phyloP scores from a whole-genome alignment of 2,888 invertebrate species.

The Aleiodes alternator region DNA sequence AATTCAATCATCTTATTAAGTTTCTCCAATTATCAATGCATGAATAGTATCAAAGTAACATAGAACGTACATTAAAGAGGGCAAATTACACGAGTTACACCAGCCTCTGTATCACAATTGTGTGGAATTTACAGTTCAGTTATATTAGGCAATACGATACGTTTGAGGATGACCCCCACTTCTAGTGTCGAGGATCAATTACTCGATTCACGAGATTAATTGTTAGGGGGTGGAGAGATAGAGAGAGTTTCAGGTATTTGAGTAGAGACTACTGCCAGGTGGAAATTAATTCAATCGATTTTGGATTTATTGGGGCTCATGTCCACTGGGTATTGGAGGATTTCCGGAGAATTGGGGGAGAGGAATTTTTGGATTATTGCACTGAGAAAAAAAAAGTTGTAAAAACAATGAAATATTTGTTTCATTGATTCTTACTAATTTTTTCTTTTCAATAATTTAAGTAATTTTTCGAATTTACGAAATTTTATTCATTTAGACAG shows the following conservation, averaged over 20 bases:
- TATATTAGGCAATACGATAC: conserved; percentile 48
- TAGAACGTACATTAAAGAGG: no score
- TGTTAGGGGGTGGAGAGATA: conserved; percentile 49
- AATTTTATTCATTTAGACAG: no score
- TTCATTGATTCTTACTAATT: no score
- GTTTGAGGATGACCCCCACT: conserved; percentile 45
- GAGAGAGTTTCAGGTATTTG: conserved; percentile 30
- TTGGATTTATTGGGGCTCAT: not conserved
- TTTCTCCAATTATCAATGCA: not conserved
- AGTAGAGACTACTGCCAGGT: conserved; percentile 25
- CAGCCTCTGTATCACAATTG: not conserved
- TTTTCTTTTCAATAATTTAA: no score
- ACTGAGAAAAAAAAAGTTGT: no score
- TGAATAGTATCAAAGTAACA: no score
- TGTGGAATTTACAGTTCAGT: conserved; percentile 2
- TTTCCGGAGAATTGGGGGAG: not conserved
- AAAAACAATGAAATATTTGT: no score
- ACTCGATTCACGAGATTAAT: conserved; percentile 59
- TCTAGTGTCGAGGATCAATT: conserved; percentile 58
- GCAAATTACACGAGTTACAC: not conserved
- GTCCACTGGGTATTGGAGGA: not conserved
- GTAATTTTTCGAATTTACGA: no score
- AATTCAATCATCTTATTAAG: no score
- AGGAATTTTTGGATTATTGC: not conserved
- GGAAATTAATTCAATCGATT: conserved; percentile 28